A percentile compares a stretch with the other conserved stretches of the same genome.
Conservation (phyloP, 2,797 vertebrate genomes). For the Potorous gilbertii region DNA sequence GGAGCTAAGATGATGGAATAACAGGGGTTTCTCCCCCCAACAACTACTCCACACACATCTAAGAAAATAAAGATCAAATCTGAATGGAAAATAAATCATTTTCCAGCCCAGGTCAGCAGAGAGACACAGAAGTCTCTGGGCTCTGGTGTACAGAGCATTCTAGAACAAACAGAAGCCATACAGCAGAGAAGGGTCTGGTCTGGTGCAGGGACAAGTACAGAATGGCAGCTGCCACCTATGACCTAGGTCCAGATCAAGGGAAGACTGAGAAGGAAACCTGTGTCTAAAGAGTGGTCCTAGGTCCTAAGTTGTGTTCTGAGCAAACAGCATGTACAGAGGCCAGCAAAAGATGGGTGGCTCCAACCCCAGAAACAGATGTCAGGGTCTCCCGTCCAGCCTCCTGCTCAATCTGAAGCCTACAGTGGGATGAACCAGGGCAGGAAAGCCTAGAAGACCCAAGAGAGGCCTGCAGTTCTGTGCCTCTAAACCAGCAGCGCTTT, state of each 20-base stretch:
- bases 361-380: not conserved
- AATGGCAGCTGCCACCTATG: not conserved
- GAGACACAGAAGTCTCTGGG: not conserved
- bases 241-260: not conserved
- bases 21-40: not conserved
- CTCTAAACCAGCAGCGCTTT: not conserved
- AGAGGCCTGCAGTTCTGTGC: not conserved
- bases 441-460: not conserved
- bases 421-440: not conserved
- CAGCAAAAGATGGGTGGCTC: not conserved
- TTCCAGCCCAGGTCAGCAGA: not conserved
- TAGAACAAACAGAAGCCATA: not conserved
- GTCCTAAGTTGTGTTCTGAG: not conserved
- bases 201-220: not conserved
- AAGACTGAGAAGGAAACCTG: not conserved
- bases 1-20: not conserved
- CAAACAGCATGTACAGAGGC: not conserved
- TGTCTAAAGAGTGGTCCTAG: not conserved
- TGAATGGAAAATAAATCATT: not conserved
- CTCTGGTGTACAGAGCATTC: not conserved
- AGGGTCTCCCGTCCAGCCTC: not conserved
- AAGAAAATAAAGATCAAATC: not conserved
- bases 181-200: not conserved
- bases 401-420: not conserved
- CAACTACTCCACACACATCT: not conserved